Conservation (phyloP, 2,113 vertebrate genomes). For the Odobenus rosmarus region DNA sequence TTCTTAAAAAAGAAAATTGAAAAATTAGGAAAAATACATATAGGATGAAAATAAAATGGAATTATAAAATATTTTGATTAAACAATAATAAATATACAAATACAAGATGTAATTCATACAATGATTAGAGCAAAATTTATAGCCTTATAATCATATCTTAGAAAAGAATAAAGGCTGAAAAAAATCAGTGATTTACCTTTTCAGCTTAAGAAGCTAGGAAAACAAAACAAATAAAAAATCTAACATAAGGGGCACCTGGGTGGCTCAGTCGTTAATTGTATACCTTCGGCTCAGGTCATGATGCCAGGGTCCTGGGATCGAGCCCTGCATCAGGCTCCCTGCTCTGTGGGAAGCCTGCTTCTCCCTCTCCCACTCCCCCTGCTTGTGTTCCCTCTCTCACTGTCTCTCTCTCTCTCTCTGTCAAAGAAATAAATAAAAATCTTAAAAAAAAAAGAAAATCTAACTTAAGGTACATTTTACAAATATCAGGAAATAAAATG, state of each 20-base stretch:
- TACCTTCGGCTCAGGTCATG: too few relatives aligned
- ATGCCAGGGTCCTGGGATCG: too few relatives aligned
- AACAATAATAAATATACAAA: background rate
- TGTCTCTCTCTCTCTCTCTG: too few relatives aligned
- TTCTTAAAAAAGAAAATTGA: background rate
- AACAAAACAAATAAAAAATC: background rate
- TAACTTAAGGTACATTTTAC: background rate
- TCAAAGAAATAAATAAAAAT: too few relatives aligned
- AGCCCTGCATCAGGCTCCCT: too few relatives aligned
- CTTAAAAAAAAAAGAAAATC: background rate
- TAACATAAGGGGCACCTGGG: background rate
- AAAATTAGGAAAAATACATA: background rate
- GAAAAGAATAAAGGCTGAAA: background rate
- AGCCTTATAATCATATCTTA: background rate
- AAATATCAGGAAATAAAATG: background rate
- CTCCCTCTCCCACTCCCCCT: too few relatives aligned
- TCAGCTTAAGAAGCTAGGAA: background rate
- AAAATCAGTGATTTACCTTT: background rate
- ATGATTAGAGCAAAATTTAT: background rate
- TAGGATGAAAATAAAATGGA: background rate
- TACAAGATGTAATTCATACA: background rate
- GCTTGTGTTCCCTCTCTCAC: too few relatives aligned
- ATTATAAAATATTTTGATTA: background rate
- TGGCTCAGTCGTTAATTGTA: too few relatives aligned
- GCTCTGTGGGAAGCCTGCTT: too few relatives aligned